phyloP scores from a whole-genome alignment of 2,113 vertebrate species.

The Centropus unirufus region DNA sequence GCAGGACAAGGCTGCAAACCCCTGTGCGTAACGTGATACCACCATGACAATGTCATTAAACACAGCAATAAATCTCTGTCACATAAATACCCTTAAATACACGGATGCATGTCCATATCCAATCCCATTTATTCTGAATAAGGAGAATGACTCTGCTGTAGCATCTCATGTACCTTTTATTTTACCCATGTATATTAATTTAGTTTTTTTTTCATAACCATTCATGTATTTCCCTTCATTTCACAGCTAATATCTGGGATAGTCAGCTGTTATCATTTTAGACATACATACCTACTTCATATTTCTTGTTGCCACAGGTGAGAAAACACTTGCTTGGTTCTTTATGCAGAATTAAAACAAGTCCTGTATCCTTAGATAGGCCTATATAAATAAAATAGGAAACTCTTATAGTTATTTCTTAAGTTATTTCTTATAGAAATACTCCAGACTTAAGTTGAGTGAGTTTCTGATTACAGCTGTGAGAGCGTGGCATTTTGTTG shows the following conservation, averaged over 20 bases:
- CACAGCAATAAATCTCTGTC: conserved; percentile 42
- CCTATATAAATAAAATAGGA: background rate
- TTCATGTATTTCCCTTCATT: conserved; percentile 53
- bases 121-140: conserved; percentile 52
- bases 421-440: background rate
- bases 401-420: background rate
- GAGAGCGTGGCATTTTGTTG: background rate
- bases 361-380: background rate
- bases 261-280: conserved; percentile 35
- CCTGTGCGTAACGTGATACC: background rate
- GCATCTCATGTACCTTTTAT: conserved; percentile 37
- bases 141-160: conserved; percentile 34
- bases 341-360: background rate
- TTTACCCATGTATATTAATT: conserved; percentile 54
- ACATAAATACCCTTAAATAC: conserved; percentile 32
- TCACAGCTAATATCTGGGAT: conserved; percentile 50
- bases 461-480: background rate
- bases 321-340: background rate
- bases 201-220: conserved; percentile 42
- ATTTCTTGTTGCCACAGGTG: background rate
- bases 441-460: background rate
- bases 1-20: conserved; percentile 18
- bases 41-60: conserved; percentile 1
- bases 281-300: background rate
- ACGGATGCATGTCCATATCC: conserved; percentile 33